Conservation (phyloP, 2,888 invertebrate genomes). For the Agonopterix alstromeriana region DNA sequence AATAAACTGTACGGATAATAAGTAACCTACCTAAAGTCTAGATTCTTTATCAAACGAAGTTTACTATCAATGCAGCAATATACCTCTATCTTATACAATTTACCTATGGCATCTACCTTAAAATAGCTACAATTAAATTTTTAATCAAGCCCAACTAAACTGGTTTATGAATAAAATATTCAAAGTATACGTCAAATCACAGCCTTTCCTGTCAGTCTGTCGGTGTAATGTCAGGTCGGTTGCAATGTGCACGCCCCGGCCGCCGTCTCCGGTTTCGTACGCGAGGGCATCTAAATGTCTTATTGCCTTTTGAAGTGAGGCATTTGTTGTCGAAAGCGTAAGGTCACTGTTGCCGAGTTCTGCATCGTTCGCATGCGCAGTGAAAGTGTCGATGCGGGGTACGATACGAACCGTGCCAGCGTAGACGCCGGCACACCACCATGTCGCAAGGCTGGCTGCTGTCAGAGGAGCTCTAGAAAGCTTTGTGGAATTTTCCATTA, state of each 20-base stretch:
- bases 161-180: constrained; percentile 19
- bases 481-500: constrained; percentile 49
- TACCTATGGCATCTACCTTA: no score
- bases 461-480: constrained; percentile 54
- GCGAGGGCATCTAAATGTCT: constrained; percentile 1
- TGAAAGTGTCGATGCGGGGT: constrained; percentile 52
- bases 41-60: no score
- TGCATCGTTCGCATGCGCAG: constrained; percentile 33
- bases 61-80: no score
- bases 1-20: no score
- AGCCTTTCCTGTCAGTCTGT: constrained; percentile 21
- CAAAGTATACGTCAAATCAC: constrained; percentile 12
- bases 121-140: no score
- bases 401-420: constrained; percentile 13
- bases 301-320: not conserved
- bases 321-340: constrained; percentile 26
- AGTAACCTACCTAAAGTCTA: no score
- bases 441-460: constrained; percentile 47
- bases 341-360: constrained; percentile 22
- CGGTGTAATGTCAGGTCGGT: constrained; percentile 13
- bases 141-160: not conserved
- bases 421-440: constrained; percentile 15
- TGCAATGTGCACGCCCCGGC: constrained; percentile 10
- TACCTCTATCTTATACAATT: no score
- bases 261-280: constrained; percentile 11